Conservation (phyloP, 2,888 invertebrate genomes). For the Yponomeuta plumbellus region DNA sequence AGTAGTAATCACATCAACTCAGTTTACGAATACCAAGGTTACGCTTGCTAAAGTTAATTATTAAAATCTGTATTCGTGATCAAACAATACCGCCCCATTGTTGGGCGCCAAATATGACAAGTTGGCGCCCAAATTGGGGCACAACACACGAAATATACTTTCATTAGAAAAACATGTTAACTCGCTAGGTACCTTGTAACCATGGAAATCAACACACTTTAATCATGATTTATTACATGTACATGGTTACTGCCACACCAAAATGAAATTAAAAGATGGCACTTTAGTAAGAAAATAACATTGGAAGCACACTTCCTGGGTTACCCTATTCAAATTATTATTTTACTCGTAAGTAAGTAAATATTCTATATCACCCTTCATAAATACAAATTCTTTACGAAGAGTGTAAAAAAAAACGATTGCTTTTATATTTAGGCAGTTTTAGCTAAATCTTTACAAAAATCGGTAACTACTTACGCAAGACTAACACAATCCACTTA, state of each 20-base stretch:
- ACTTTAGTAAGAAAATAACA: not conserved
- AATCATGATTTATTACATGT: not conserved
- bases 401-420: too few species aligned
- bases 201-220: not conserved
- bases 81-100: not conserved
- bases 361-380: not conserved
- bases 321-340: not conserved
- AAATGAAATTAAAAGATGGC: not conserved
- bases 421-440: not conserved
- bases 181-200: not conserved
- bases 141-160: not conserved
- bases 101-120: not conserved
- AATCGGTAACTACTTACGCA: conserved; percentile 39
- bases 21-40: too few species aligned
- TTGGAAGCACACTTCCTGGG: not conserved
- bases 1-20: too few species aligned
- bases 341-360: not conserved
- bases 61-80: not conserved
- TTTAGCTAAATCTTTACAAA: conserved; percentile 19
- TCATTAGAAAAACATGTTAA: not conserved
- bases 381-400: not conserved
- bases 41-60: too few species aligned
- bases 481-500: conserved; percentile 26
- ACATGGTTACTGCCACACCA: not conserved
- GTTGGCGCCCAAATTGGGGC: not conserved